Percentiles rank a stretch among this genome's conserved stretches.
Evolutionary conservation across 2,888 invertebrate genomes (phyloP).

Genomic region (Nineta flava): DNA sequence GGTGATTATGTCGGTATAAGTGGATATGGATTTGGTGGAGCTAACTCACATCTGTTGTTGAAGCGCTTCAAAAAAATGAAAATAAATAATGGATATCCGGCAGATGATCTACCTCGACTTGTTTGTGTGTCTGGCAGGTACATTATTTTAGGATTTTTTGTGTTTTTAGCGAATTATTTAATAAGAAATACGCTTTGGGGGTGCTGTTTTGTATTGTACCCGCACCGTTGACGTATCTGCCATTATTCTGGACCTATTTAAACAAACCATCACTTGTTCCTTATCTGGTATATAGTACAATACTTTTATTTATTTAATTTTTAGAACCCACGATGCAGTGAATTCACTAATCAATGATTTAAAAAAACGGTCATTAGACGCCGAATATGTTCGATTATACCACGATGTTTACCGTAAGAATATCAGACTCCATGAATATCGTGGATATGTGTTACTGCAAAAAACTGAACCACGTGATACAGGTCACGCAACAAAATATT

Average conservation of each 20-base stretch:
- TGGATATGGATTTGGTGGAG: slow-evolving; percentile 89
- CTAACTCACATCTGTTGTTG: slow-evolving; percentile 59
- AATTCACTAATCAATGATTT: slow-evolving; percentile 45
- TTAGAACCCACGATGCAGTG: slow-evolving; percentile 58
- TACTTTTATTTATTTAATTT: no score
- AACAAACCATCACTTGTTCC: not conserved
- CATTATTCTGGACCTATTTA: no score
- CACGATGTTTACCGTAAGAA: slow-evolving; percentile 33
- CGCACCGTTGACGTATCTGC: no score
- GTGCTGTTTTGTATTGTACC: no score
- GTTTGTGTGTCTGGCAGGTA: slow-evolving; percentile 50
- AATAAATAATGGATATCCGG: slow-evolving; percentile 41
- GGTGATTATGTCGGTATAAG: slow-evolving; percentile 70
- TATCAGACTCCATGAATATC: slow-evolving; percentile 40
- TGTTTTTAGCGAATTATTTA: not conserved
- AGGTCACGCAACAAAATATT: slow-evolving; percentile 38
- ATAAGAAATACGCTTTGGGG: not conserved
- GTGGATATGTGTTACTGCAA: slow-evolving; percentile 40
- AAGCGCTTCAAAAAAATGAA: slow-evolving; percentile 42
- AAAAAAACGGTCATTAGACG: slow-evolving; percentile 41
- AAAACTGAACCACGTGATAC: slow-evolving; percentile 19
- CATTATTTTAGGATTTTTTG: not conserved
- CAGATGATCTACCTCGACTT: slow-evolving; percentile 53
- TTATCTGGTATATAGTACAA: no score
- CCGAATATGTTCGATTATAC: slow-evolving; percentile 40